Conservation (phyloP, 2,113 vertebrate genomes). For the Scortum barcoo region DNA sequence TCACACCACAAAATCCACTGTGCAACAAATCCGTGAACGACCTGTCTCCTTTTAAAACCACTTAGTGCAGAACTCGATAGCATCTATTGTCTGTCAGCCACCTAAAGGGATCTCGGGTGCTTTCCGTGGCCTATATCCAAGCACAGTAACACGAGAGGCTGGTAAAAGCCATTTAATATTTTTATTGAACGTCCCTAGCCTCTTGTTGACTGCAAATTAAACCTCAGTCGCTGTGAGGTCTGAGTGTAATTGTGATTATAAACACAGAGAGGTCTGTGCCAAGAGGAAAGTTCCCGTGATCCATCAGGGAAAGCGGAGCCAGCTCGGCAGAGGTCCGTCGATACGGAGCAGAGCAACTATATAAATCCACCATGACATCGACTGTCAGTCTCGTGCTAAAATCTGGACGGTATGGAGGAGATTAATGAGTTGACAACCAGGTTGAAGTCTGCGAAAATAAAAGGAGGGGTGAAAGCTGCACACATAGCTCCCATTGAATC, state of each 20-base stretch:
- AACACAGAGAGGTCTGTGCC: constrained; percentile 53
- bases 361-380: neutral
- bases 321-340: constrained; percentile 33
- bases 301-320: constrained; percentile 37
- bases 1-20: neutral
- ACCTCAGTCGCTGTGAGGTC: constrained; percentile 51
- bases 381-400: neutral
- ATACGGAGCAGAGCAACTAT: neutral
- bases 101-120: neutral
- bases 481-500: neutral
- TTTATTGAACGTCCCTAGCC: constrained; percentile 53
- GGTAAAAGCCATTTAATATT: constrained; percentile 40
- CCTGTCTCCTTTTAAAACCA: neutral
- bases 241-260: constrained; percentile 56
- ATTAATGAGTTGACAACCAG: neutral
- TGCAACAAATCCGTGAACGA: neutral
- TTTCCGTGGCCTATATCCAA: constrained; percentile 32
- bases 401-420: neutral
- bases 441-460: neutral
- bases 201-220: constrained; percentile 61
- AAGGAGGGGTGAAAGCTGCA: neutral
- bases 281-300: constrained; percentile 55
- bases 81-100: constrained; percentile 7
- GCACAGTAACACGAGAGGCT: neutral
- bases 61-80: neutral